Percentiles rank a stretch among this genome's conserved stretches.
phyloP scores from a whole-genome alignment of 1,140 invertebrate genomes.

The Solenopsis invicta region DNA sequence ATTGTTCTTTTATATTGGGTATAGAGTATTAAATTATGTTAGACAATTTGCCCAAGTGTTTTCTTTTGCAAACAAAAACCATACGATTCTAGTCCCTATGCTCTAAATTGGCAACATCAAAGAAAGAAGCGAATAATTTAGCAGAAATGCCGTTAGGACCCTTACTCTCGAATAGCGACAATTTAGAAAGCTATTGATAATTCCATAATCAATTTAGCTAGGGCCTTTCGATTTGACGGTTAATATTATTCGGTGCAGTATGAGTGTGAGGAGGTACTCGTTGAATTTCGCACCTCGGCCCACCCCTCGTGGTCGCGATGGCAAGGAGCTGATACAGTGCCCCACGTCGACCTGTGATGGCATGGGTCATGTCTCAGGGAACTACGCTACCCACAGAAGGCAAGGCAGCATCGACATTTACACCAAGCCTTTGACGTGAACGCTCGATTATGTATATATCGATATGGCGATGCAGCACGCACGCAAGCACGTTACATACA shows the following conservation, averaged over 20 bases:
- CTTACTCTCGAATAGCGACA: constrained; percentile 6
- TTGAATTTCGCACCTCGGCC: constrained; percentile 86
- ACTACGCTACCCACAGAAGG: constrained; percentile 92
- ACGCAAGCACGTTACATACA: constrained; percentile 72
- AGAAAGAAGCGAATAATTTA: neutral
- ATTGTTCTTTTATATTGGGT: neutral
- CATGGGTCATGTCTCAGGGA: constrained; percentile 91
- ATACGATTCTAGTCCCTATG: neutral
- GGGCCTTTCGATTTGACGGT: constrained; percentile 68
- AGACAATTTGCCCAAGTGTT: neutral
- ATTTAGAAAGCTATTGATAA: constrained; percentile 17
- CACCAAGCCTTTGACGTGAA: constrained; percentile 73
- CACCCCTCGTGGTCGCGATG: constrained; percentile 88
- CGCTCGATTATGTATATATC: constrained; percentile 71
- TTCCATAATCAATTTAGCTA: constrained; percentile 15
- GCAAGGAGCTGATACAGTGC: constrained; percentile 91
- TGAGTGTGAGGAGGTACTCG: constrained; percentile 86
- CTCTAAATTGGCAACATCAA: neutral
- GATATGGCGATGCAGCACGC: constrained; percentile 76
- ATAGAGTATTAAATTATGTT: constrained; percentile 1
- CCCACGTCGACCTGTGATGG: constrained; percentile 92
- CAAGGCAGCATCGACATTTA: constrained; percentile 86
- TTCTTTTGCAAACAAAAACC: constrained; percentile 8
- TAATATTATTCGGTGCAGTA: constrained; percentile 84
- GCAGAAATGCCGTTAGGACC: neutral